Conservation (phyloP, 2,888 invertebrate genomes). For the Drosophila ustulata region DNA sequence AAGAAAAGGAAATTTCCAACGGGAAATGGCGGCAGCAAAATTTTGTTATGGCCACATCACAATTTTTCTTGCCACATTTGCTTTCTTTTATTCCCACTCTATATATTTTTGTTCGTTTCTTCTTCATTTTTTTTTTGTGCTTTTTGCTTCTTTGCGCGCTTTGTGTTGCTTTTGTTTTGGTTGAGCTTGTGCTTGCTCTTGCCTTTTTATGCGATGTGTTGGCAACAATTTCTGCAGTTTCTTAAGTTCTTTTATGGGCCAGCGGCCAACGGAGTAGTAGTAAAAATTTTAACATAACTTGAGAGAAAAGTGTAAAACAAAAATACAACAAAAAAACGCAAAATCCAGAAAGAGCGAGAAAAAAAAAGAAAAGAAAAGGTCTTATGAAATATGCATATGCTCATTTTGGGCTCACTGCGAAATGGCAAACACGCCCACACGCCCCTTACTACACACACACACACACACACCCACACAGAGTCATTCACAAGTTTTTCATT, state of each 20-base stretch:
- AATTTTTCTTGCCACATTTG: slow-evolving; percentile 41
- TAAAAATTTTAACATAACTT: slow-evolving; percentile 72
- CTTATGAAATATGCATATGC: slow-evolving; percentile 79
- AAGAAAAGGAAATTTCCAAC: slow-evolving; percentile 64
- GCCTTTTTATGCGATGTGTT: slow-evolving; percentile 22
- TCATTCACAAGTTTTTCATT: slow-evolving; percentile 60
- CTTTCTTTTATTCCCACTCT: slow-evolving; percentile 17
- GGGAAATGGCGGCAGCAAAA: slow-evolving; percentile 70
- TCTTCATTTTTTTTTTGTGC: slow-evolving; percentile 3
- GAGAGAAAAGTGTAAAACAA: slow-evolving; percentile 30
- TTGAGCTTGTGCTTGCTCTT: neutral
- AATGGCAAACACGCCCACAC: slow-evolving; percentile 37
- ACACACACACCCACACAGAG: slow-evolving; percentile 5
- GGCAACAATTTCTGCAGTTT: slow-evolving; percentile 55
- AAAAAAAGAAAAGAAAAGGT: slow-evolving; percentile 50
- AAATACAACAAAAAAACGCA: slow-evolving; percentile 24
- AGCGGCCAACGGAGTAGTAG: slow-evolving; percentile 53
- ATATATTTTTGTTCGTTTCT: slow-evolving; percentile 6
- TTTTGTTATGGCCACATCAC: slow-evolving; percentile 66
- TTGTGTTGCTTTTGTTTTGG: slow-evolving; percentile 13
- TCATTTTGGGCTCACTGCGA: slow-evolving; percentile 63
- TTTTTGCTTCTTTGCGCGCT: slow-evolving; percentile 25
- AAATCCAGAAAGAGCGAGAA: slow-evolving; percentile 13
- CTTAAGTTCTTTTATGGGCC: slow-evolving; percentile 53
- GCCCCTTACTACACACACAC: slow-evolving; percentile 7